Percentiles rank a stretch among this genome's conserved stretches.
phyloP scores from a whole-genome alignment of 2,113 vertebrate species.

The Lates calcarifer region DNA sequence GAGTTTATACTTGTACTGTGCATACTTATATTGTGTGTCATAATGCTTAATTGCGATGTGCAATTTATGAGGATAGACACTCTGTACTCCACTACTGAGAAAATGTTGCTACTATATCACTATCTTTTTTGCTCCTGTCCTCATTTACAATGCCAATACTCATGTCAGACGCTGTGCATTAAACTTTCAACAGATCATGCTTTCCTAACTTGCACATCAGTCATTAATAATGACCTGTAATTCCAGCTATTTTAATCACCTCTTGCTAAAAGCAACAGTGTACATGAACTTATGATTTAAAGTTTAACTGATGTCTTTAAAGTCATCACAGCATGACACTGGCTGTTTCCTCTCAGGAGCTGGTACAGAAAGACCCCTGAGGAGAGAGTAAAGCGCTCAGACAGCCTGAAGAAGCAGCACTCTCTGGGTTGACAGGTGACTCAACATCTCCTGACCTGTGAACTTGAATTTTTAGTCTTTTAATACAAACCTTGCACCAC shows the following conservation, averaged over 20 bases:
- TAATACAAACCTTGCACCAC: slow-evolving; percentile 36
- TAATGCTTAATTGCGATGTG: not conserved
- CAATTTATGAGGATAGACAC: not conserved
- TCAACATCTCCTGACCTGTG: slow-evolving; percentile 8
- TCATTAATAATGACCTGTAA: not conserved
- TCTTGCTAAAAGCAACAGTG: not conserved
- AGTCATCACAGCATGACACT: not conserved
- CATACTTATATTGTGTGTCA: too few relatives aligned
- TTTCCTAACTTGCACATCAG: not conserved
- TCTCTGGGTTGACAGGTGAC: slow-evolving; percentile 76
- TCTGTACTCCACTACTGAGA: not conserved
- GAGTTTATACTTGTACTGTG: slow-evolving; percentile 68
- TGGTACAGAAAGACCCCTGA: slow-evolving; percentile 82
- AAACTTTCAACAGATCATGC: not conserved
- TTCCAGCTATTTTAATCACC: not conserved
- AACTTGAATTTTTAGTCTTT: slow-evolving; percentile 60
- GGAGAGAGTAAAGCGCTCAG: slow-evolving; percentile 76
- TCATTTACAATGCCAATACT: not conserved
- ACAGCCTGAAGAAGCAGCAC: slow-evolving; percentile 84
- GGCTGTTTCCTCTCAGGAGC: slow-evolving; percentile 72
- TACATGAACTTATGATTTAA: not conserved
- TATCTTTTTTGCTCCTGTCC: not conserved
- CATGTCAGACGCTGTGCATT: not conserved
- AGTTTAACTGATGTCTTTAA: not conserved
- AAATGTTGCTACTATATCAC: too few relatives aligned